Base-by-base conservation (phyloP, 2,797 vertebrate species). In the Gymnothorax reevesii region DNA sequence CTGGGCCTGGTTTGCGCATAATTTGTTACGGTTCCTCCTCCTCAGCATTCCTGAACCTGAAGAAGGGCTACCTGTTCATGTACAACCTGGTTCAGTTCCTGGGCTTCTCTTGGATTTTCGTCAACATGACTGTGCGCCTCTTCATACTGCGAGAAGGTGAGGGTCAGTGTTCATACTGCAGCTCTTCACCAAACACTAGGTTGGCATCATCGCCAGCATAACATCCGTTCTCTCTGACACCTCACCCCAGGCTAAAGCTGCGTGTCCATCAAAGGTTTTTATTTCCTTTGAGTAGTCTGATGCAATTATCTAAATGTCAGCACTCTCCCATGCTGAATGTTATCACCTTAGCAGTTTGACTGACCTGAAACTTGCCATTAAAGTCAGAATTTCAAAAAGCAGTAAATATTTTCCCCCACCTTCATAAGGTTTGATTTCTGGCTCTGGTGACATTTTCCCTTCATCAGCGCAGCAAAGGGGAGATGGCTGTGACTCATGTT, bases 41-140 rank as follows among this genome's bases (percentile, higher is more conserved):
- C 90, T 59, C 91, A 97, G 96, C 93, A 22, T 95, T 92, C 84
- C 27, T 94, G 85, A 97, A 95, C 92, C 90, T 98, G 92, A 98
- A 96, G 94, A 98, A 96, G 69, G 97, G 95, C 33, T 98, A 97
- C 90, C 91, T 99, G 83, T 95, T 98, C 86, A 94, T 97, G 90
- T 99, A 99, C 86, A 99, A 99, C 88, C 94, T 99, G 13, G 97
- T 99, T 9, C 99, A 99, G 93, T 99, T 99, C 90, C 93, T 99
- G 89, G 98, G 98, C 64, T 99, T 98, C 94, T 99, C 98, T 4
- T 99, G 98, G 98, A 97, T 99, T 91, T 99, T 99, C 89, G 94
- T 97, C 90, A 99, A 99, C 94, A 97, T 99, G 98, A 98, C 97
- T 0, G 97, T 99, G 83, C 96, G 98, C 8, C 96, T 99, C 73